Base-by-base conservation (phyloP, 2,797 vertebrate genomes). In the Sebastes itinus region DNA sequence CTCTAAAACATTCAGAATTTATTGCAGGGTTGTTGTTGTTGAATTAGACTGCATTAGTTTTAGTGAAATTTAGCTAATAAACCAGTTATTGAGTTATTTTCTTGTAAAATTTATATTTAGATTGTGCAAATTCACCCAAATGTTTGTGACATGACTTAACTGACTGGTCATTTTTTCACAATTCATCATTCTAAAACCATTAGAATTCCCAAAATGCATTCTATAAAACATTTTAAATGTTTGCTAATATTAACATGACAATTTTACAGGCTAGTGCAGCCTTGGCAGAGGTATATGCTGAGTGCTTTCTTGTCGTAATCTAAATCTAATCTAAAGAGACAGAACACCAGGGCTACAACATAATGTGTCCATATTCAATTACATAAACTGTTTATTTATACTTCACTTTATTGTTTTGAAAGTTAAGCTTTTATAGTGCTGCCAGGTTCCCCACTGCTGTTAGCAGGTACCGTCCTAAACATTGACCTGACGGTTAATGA, bases 401-500 rank as follows among this genome's bases (percentile, higher is more conserved):
- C 58, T 5, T 65, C 58, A 70, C 11, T 30, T n/a, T 28, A 33
- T 16, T 62, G 12, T 30, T 66, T 20, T 30, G n/a, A 64, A 65
- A 60, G 20, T 16, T 30, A 54, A 16, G 12, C 18, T 77, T 5
- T 68, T 12, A 18, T 9, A 20, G 16, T 33, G 22, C 13, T 64
- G 66, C 0, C 30, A 59, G 63, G 71, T 75, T 68, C 23, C 20
- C 7, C 20, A 9, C 10, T 56, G 46, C 80, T 55, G 61, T 71
- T 46, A 77, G 42, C 68, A 89, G 80, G 85, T 75, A 83, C 75
- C 42, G 1, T 72, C 38, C 46, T 65, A 81, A 84, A 81, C 82
- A 88, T 85, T 91, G 76, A 91, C 80, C 68, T 9, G 33, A 20
- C 9, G 33, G 91, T 91, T 90, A 92, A 92, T 92, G 25, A 92